phyloP scores from a whole-genome alignment of 2,797 vertebrate genomes.

The Pangasius macronema region DNA sequence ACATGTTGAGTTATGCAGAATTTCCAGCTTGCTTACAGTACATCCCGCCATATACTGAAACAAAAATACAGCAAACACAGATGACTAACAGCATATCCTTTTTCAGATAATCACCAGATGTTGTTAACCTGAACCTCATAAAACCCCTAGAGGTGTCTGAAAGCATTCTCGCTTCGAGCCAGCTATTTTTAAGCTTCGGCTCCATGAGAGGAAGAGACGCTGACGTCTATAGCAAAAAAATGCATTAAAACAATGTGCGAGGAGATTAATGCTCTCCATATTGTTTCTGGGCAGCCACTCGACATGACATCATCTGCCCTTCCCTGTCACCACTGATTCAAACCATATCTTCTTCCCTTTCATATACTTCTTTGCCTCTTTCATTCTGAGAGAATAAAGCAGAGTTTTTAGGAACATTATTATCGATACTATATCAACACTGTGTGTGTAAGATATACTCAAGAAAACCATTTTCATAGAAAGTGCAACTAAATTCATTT shows the following conservation, averaged over 20 bases:
- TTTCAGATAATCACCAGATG: conserved; percentile 33
- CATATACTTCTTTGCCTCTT: neutral
- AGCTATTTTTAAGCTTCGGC: neutral
- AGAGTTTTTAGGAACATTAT: neutral
- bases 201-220: conserved; percentile 4
- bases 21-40: conserved; percentile 16
- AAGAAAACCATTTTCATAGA: neutral
- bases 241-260: conserved; percentile 59
- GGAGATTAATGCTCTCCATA: conserved; percentile 58
- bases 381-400: neutral
- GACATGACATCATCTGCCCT: conserved; percentile 63
- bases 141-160: conserved; percentile 28
- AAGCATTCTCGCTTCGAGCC: conserved; percentile 5
- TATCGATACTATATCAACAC: neutral
- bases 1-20: neutral
- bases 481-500: neutral
- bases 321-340: conserved; percentile 56
- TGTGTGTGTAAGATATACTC: neutral
- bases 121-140: conserved; percentile 25
- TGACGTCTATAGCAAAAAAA: conserved; percentile 7
- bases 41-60: neutral
- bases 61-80: conserved; percentile 18
- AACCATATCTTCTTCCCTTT: conserved; percentile 45
- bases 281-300: conserved; percentile 59
- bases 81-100: conserved; percentile 38